These are phyloP conservation scores for Sula dactylatra DNA, from an alignment of 2,113 vertebrate genomes.

Conservation along the genomic window DNA sequence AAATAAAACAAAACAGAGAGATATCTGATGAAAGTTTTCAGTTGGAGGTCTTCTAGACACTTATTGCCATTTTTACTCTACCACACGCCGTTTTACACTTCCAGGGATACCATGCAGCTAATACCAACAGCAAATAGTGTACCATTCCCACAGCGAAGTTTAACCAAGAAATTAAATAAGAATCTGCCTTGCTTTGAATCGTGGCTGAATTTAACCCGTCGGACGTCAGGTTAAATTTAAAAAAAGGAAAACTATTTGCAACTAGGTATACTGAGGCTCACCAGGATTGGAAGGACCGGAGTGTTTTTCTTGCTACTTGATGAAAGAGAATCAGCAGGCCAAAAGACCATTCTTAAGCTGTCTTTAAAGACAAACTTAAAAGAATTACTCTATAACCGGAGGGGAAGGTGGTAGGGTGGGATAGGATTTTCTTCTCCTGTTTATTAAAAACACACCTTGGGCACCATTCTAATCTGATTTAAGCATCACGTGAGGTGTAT, in stretches of 20 bases:
- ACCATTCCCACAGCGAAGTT: neutral
- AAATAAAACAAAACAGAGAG: neutral
- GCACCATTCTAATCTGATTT: constrained; percentile 49
- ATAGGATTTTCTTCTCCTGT: constrained; percentile 28
- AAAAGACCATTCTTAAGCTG: constrained; percentile 24
- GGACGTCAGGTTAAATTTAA: neutral
- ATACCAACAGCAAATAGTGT: neutral
- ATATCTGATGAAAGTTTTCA: neutral
- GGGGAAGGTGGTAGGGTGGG: constrained; percentile 14
- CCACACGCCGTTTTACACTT: neutral
- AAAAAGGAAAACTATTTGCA: neutral
- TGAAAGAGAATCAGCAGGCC: neutral
- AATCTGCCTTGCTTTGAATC: neutral
- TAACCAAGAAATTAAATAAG: neutral
- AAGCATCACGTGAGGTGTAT: constrained; percentile 12
- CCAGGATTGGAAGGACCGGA: neutral
- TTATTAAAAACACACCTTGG: constrained; percentile 52
- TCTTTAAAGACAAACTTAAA: constrained; percentile 42
- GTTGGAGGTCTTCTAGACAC: neutral
- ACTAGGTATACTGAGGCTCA: neutral
- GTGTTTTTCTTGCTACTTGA: neutral
- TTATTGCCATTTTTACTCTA: neutral
- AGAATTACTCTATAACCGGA: constrained; percentile 25
- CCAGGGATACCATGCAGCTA: neutral
- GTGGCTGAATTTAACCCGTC: neutral